Evolutionary conservation across 2,888 invertebrate species (phyloP).

Genomic region (Sarcophaga carnaria): DNA sequence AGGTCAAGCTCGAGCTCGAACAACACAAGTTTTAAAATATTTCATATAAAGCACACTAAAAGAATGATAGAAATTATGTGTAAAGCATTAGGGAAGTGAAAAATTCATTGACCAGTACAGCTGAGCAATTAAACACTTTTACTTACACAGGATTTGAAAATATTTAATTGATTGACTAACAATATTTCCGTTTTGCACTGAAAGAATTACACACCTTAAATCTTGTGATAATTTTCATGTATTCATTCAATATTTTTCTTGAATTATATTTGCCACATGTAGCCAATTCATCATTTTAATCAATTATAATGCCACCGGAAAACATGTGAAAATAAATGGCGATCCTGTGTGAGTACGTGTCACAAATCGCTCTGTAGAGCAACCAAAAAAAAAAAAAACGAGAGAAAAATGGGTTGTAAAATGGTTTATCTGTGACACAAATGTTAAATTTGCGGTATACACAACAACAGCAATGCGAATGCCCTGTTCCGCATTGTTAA

Average conservation of each 20-base stretch:
- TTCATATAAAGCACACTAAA: no score
- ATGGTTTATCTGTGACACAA: constrained; percentile 38
- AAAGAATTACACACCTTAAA: not conserved
- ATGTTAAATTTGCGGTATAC: constrained; percentile 48
- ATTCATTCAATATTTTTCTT: not conserved
- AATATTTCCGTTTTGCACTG: not conserved
- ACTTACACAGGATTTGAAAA: not conserved
- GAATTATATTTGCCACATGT: not conserved
- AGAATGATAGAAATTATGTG: no score
- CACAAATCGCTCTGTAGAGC: not conserved
- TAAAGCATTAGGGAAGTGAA: no score
- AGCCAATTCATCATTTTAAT: not conserved
- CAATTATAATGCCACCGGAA: constrained; percentile 13
- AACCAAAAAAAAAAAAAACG: constrained; percentile 28
- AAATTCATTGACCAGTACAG: no score
- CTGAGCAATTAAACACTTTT: not conserved
- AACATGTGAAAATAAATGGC: constrained; percentile 15
- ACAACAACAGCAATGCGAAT: constrained; percentile 25
- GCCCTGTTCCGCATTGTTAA: constrained; percentile 36
- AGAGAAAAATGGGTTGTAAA: constrained; percentile 3
- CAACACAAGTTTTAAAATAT: no score
- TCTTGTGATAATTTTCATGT: not conserved
- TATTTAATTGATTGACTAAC: not conserved
- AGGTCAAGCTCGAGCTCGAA: no score
- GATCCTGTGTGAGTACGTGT: constrained; percentile 12